Percentiles rank a stretch among this genome's conserved stretches.
Evolutionary conservation across 2,888 invertebrate genomes (phyloP).

Genomic region (Cerastoderma edule): DNA sequence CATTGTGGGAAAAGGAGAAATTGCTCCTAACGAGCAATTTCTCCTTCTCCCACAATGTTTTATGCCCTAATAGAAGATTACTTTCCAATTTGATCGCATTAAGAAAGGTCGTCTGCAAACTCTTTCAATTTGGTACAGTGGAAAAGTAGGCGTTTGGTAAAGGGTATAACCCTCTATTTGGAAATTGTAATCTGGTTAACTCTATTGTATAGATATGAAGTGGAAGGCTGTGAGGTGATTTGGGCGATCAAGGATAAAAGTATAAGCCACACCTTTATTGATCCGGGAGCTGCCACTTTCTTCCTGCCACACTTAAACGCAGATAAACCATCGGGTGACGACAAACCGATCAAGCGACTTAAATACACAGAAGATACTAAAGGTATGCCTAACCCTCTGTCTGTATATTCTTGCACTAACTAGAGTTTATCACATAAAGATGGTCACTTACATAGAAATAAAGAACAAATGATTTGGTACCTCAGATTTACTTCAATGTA

Average conservation of each 20-base stretch:
- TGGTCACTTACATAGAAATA: too few relatives aligned
- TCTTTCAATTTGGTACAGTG: neutral
- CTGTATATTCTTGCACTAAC: too few relatives aligned
- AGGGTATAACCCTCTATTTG: too few relatives aligned
- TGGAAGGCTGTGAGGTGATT: slow-evolving; percentile 92
- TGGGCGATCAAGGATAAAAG: slow-evolving; percentile 98
- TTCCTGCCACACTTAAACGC: slow-evolving; percentile 86
- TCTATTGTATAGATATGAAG: slow-evolving; percentile 87
- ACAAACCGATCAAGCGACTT: slow-evolving; percentile 75
- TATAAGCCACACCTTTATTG: slow-evolving; percentile 96
- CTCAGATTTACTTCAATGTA: too few relatives aligned
- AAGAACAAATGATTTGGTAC: too few relatives aligned
- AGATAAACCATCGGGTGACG: slow-evolving; percentile 62
- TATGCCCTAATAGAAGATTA: too few relatives aligned
- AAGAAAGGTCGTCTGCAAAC: neutral
- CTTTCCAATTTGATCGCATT: too few relatives aligned
- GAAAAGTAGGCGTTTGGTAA: neutral
- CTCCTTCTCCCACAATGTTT: slow-evolving; percentile 5
- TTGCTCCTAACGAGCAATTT: slow-evolving; percentile 6
- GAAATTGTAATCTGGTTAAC: neutral
- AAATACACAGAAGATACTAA: slow-evolving; percentile 73
- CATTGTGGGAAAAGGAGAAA: slow-evolving; percentile 17
- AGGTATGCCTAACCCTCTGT: too few relatives aligned
- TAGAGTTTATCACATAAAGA: too few relatives aligned
- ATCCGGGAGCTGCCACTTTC: slow-evolving; percentile 97